Base-by-base conservation (phyloP, 2,888 invertebrate species). In the Ligdia adustata region DNA sequence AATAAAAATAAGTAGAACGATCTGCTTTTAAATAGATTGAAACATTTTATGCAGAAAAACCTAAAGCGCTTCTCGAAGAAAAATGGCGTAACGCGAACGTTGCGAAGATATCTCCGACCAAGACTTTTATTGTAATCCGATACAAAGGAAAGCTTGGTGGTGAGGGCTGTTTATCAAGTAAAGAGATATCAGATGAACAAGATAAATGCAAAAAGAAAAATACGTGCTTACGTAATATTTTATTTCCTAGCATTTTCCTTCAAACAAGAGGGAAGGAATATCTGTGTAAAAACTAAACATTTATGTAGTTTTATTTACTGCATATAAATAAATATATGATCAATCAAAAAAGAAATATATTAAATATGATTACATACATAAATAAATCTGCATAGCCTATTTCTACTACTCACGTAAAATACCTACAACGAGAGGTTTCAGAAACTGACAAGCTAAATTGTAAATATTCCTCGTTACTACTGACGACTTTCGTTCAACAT, bases 121-220 rank as follows among this genome's bases (percentile, higher is more conserved):
- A 63, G 56, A 70, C 59, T 70, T 69, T 73, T 74, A 70, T 45
- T 60, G 72, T 74, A 73, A 73, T 69, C 61, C 63, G 65, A 75
- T 69, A 72, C 66, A 64, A 67, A 67, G 62, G 63, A 56, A 62
- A 58, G 63, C 61, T 62, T 56, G 50, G 55, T 57, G 57, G 52
- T 55, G 57, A 54, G 55, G 56, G 45, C 59, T 56, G 58, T 57
- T 61, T 65, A 60, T 65, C 66, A 70, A 67, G 62, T 62, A 67
- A 67, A 64, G 47, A 61, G 55, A 65, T 61, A 65, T 64, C 60
- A 57, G 55, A 62, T 64, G 50, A 45, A 41, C 46, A 59, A 59
- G 51, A 57, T 51, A 41, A 54, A 59, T 57, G 52, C 48, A 58
- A 54, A n/a, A 56, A 55, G 55, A 46, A 46, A 49, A 50, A 13